Conservation (phyloP, 2,888 invertebrate species). For the Malthinus seriepunctatus region DNA sequence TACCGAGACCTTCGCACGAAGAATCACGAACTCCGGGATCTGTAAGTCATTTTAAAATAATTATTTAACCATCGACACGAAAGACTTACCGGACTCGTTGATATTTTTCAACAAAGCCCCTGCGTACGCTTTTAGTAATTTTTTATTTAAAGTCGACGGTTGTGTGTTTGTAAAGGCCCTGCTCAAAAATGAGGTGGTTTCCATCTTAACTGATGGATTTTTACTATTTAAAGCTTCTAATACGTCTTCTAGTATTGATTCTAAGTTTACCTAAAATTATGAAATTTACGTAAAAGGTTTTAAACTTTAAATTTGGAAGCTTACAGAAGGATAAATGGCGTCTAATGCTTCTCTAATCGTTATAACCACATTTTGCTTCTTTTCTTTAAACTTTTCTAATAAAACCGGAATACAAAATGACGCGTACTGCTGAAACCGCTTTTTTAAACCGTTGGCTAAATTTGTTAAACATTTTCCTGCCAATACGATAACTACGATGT, state of each 20-base stretch:
- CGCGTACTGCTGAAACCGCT: conserved; percentile 85
- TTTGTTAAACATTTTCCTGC: conserved; percentile 83
- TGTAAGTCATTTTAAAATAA: too few species aligned
- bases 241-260: conserved; percentile 84
- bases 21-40: conserved; percentile 92
- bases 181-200: conserved; percentile 82
- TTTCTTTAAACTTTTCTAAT: conserved; percentile 97
- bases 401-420: conserved; percentile 74
- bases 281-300: conserved; percentile 9
- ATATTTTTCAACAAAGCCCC: conserved; percentile 77
- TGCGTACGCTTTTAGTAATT: conserved; percentile 82
- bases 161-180: conserved; percentile 82
- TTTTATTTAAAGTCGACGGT: conserved; percentile 83
- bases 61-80: conserved; percentile 1
- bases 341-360: conserved; percentile 90
- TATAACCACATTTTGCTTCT: conserved; percentile 87
- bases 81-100: conserved; percentile 68
- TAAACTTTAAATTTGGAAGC: conserved; percentile 4
- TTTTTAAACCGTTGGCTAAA: conserved; percentile 84
- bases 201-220: conserved; percentile 87
- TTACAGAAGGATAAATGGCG: conserved; percentile 79
- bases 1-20: conserved; percentile 91
- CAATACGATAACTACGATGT: conserved; percentile 88
- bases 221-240: conserved; percentile 86
- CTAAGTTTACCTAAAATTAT: conserved; percentile 72